Evolutionary conservation across 2,797 vertebrate genomes (phyloP), one percentile per base, ranked within the genome.

Genomic region (Craterocephalus amniculus): DNA sequence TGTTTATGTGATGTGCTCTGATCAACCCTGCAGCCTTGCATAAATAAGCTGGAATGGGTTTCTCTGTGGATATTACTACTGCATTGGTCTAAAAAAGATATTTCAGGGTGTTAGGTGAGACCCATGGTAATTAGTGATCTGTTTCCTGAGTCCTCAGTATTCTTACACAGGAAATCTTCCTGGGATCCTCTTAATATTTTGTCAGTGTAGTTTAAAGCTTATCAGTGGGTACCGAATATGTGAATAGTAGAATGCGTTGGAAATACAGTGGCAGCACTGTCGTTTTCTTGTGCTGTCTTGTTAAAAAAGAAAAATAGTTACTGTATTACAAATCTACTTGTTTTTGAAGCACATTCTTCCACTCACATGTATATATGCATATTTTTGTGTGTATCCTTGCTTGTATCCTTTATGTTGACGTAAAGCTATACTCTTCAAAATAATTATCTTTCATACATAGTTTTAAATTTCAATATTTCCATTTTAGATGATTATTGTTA

Each of bases 121-220:
- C 38, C 56, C 34, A 31, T 35, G 29, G 67, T 55, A 70, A 63
- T 79, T 81, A 83, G 63, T 67, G 70, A 40, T 68, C 49, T 64
- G 67, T 51, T 80, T 78, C 74, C 56, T 14, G 72, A 83, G 51
- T 71, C 31, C 36, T 68, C 38, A 48, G 81, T 78, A 43, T 88
- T 83, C 88, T 89, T 86, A 67, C 22, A 62, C 12, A 71, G 59
- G 31, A 76, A 83, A 85, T 82, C 73, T 81, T 72, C 31, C 31
- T 5, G 36, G 59, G 73, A 36, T 77, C 69, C 45, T 36, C 26
- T 27, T 54, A 27, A 51, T 26, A 69, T 81, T 54, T 76, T 73
- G 76, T 75, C 60, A 43, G 40, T 57, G 32, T 56, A 55, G 31
- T 32, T 66, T 58, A 22, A 60, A 59, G 22, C 51, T 65, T 67